Percentiles rank a stretch among this genome's conserved stretches.
Evolutionary conservation across 1,140 invertebrate genomes (phyloP).

Genomic region (Dufourea novaeangliae): DNA sequence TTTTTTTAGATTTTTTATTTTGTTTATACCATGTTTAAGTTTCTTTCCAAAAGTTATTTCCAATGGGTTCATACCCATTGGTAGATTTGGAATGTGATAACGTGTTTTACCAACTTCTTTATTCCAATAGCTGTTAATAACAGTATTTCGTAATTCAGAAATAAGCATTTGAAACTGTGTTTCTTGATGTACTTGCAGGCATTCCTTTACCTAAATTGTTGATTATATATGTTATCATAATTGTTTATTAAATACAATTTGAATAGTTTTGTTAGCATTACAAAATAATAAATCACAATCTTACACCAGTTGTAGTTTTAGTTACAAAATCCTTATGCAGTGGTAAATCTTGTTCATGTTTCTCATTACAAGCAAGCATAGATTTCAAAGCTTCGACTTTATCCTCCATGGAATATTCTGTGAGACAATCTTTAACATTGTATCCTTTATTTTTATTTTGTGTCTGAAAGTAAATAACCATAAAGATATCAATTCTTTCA

Average conservation of each 20-base stretch:
- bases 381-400: slow-evolving; percentile 29
- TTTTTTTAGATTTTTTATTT: not conserved
- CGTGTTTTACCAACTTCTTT: slow-evolving; percentile 63
- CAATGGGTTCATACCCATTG: slow-evolving; percentile 59
- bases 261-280: not conserved
- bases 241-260: not conserved
- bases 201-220: slow-evolving; percentile 60
- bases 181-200: slow-evolving; percentile 42
- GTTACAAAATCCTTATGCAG: not conserved
- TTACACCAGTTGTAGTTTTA: slow-evolving; percentile 30
- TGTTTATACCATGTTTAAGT: slow-evolving; percentile 33
- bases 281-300: not conserved
- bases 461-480: not conserved
- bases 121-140: slow-evolving; percentile 63
- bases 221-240: not conserved
- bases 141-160: slow-evolving; percentile 61
- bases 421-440: slow-evolving; percentile 24
- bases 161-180: slow-evolving; percentile 62
- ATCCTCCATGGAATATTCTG: slow-evolving; percentile 28
- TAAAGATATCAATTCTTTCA: not conserved
- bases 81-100: slow-evolving; percentile 57
- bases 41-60: slow-evolving; percentile 62
- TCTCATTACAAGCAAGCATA: slow-evolving; percentile 22
- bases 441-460: not conserved
- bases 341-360: not conserved